Base-by-base conservation (phyloP, 2,888 invertebrate species). In the Itoplectis maculator region DNA sequence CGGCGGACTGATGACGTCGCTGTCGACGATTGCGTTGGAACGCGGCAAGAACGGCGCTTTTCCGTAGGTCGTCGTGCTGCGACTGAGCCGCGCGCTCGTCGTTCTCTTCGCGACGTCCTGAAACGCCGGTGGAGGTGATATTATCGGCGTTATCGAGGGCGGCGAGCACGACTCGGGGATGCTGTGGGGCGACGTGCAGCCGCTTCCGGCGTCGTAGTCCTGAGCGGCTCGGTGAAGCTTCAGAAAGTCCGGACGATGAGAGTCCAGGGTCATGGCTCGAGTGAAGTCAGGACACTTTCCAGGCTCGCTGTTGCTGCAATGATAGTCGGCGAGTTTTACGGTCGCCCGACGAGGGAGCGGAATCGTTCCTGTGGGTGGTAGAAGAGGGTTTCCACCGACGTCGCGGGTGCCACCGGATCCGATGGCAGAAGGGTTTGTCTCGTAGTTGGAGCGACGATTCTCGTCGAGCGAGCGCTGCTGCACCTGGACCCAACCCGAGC, bases 51-150 rank as follows among this genome's bases (percentile, higher is more conserved):
- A 94, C 2, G 94, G 94, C 0, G 93, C 91, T 87, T 94, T 94
- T 0, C 93, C 93, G 83, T 94, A 94, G 92, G 90, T 63, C 88
- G 85, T 86, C 89, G 92, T 79, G 0, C 85, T 63, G 35, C 89
- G 88, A 18, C 87, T 87, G 0, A 65, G 29, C 45, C 81, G 81
- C 0, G 59, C 68, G 56, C 15, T 72, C 45, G 11, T 72, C 9
- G 87, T 88, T 29, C 82, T 86, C 65, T 84, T 87, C 0, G 91
- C 88, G 85, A 93, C 93, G 85, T 95, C 95, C 89, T 96, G 96
- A 89, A 96, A 96, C 9, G 95, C 96, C 9, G 95, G 95, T 0
- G 96, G 96, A 9, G 96, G 96, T 15, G 96, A 96, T 63, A 96
- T 94, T 80, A 96, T 96, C 7, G 96, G 96, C 0, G 95, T 96